Evolutionary conservation across 2,888 invertebrate species (phyloP), one percentile per base, ranked within the genome.

Genomic region (Lithophane socia): DNA sequence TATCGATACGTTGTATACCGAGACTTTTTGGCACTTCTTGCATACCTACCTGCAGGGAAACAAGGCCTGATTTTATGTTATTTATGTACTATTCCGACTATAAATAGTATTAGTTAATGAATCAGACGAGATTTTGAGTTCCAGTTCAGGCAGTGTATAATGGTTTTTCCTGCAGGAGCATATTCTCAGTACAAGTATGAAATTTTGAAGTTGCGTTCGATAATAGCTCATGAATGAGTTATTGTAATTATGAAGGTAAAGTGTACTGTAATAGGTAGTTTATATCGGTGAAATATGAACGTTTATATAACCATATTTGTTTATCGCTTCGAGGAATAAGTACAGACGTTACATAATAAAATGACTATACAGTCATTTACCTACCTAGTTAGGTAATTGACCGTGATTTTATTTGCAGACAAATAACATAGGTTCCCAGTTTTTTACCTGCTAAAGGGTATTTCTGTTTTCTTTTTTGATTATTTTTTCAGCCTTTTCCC

Each of bases 251-350:
- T 21, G 0, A 29, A 54, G 70, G 54, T 49, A 73, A 24, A 44
- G 3, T 18, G 10, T 21, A 21, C 13, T 29, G 9, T 37, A 16
- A 52, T 52, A 24, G 47, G 47, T 37, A 49, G 18, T 21, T 47
- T 9, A 72, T 47, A 49, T 60, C 37, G 21, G 49, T n/a, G 3
- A 44, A 61, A n/a, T 29, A 75, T 10, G 8, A 16, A 73, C 52
- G 44, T 29, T 54, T 54, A n/a, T 54, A 18, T 54, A 18, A 37
- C 49, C 16, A 2, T 44, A 9, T 47, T 24, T 5, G 29, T 73
- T 3, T 44, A 49, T 63, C 29, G 3, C 13, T 73, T 74, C 29
- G 13, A 44, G 44, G 75, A 74, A 75, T 74, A 37, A 4, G 5
- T 37, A 18, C 1, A 29, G 3, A 3, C 29, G 16, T 74, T 63